These are phyloP conservation scores for Villa cingulata DNA, from an alignment of 2,888 invertebrate species.

Conservation along the genomic window DNA sequence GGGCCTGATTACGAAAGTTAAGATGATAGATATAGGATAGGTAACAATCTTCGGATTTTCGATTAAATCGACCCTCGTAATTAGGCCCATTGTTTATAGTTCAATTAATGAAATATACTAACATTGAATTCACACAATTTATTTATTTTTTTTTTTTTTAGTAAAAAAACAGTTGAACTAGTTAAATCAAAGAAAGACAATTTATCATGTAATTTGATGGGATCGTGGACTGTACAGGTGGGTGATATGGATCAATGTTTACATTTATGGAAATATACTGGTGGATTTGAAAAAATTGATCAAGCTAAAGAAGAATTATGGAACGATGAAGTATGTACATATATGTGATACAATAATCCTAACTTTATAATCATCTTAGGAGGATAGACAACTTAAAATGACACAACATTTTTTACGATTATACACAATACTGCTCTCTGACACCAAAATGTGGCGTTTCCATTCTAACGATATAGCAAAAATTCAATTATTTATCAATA, in stretches of 20 bases:
- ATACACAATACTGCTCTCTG: too few relatives aligned
- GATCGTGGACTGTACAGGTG: slow-evolving; percentile 90
- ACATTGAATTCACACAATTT: slow-evolving; percentile 5
- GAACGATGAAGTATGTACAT: slow-evolving; percentile 45
- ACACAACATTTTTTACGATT: too few relatives aligned
- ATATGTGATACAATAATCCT: neutral
- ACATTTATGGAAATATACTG: slow-evolving; percentile 90
- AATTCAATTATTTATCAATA: too few relatives aligned
- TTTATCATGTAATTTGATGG: slow-evolving; percentile 74
- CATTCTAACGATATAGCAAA: too few relatives aligned
- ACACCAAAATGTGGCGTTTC: too few relatives aligned
- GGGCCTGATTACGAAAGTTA: too few relatives aligned
- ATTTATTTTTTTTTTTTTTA: slow-evolving; percentile 29
- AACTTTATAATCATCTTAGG: too few relatives aligned
- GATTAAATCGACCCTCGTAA: too few relatives aligned
- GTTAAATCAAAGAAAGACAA: slow-evolving; percentile 58
- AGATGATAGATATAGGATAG: too few relatives aligned
- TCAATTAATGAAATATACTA: too few relatives aligned
- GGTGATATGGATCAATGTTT: slow-evolving; percentile 97
- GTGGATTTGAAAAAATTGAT: slow-evolving; percentile 82
- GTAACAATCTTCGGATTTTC: slow-evolving; percentile 8
- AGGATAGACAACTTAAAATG: too few relatives aligned
- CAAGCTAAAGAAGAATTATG: slow-evolving; percentile 54
- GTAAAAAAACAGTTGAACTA: slow-evolving; percentile 64
- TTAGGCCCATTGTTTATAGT: too few relatives aligned